Evolutionary conservation across 2,888 invertebrate species (phyloP).

Genomic region (Halictus quadricinctus): DNA sequence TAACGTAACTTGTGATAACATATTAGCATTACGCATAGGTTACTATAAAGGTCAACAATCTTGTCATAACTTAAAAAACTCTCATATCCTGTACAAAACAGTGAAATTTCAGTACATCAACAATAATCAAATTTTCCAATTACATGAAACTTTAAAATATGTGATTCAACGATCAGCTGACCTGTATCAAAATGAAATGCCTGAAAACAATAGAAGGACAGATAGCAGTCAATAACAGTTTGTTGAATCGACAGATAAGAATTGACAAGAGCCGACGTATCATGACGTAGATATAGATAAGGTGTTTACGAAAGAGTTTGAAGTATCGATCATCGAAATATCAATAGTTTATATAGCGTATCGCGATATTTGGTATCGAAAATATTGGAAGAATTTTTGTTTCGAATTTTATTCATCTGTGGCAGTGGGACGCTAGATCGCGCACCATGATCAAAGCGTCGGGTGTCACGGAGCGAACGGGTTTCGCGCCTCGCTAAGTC

Average conservation of each 20-base stretch:
- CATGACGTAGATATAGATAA: not conserved
- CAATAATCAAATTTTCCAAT: slow-evolving; percentile 20
- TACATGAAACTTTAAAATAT: slow-evolving; percentile 2
- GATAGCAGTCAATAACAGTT: slow-evolving; percentile 25
- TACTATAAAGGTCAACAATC: slow-evolving; percentile 13
- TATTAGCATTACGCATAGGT: slow-evolving; percentile 20
- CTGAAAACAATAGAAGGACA: slow-evolving; percentile 27
- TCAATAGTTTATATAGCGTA: not conserved
- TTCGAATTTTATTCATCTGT: slow-evolving; percentile 14
- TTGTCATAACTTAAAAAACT: slow-evolving; percentile 10
- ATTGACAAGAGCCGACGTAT: not conserved
- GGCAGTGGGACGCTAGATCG: slow-evolving; percentile 39
- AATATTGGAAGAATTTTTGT: not conserved
- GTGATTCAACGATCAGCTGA: slow-evolving; percentile 31
- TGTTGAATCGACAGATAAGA: slow-evolving; percentile 3
- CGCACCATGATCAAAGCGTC: slow-evolving; percentile 40
- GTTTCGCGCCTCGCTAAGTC: slow-evolving; percentile 53
- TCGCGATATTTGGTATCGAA: not conserved
- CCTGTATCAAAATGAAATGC: not conserved
- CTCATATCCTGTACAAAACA: not conserved
- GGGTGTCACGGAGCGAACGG: slow-evolving; percentile 25
- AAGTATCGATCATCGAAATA: not conserved
- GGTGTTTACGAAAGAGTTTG: not conserved
- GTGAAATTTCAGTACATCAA: slow-evolving; percentile 9
- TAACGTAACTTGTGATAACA: slow-evolving; percentile 36